Evolutionary conservation across 2,888 invertebrate species (phyloP).

Genomic region (Parthenolecanium corni): DNA sequence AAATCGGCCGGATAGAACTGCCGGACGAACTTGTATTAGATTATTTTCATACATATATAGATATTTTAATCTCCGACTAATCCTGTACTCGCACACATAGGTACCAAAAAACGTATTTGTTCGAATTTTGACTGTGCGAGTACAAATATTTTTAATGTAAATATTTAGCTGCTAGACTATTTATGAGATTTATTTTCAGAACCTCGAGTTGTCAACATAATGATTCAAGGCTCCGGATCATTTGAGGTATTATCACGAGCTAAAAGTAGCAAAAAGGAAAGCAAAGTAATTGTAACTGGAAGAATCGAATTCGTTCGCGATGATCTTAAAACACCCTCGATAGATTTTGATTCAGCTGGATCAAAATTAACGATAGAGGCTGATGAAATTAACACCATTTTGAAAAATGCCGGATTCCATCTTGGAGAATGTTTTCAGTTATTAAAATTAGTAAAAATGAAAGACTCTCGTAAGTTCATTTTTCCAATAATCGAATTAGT

Average conservation of each 20-base stretch:
- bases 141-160: not conserved
- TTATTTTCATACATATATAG: no score
- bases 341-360: slow-evolving; percentile 37
- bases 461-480: no score
- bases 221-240: slow-evolving; percentile 48
- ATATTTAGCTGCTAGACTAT: not conserved
- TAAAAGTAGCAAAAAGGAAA: slow-evolving; percentile 42
- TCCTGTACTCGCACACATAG: no score
- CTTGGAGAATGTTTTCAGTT: not conserved
- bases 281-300: slow-evolving; percentile 57
- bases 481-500: no score
- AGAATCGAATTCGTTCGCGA: slow-evolving; percentile 48
- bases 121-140: no score
- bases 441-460: no score
- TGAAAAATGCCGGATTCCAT: slow-evolving; percentile 12
- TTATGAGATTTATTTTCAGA: slow-evolving; percentile 11
- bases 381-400: slow-evolving; percentile 4
- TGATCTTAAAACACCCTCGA: slow-evolving; percentile 44
- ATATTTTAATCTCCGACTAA: no score
- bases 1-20: no score
- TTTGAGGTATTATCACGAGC: slow-evolving; percentile 45
- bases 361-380: slow-evolving; percentile 1
- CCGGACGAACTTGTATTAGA: no score
- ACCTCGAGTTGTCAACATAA: slow-evolving; percentile 40
- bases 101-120: no score